Percentiles rank a stretch among this genome's conserved stretches.
Evolutionary conservation across 2,888 invertebrate genomes (phyloP).

Genomic region (Yponomeuta malinellus): DNA sequence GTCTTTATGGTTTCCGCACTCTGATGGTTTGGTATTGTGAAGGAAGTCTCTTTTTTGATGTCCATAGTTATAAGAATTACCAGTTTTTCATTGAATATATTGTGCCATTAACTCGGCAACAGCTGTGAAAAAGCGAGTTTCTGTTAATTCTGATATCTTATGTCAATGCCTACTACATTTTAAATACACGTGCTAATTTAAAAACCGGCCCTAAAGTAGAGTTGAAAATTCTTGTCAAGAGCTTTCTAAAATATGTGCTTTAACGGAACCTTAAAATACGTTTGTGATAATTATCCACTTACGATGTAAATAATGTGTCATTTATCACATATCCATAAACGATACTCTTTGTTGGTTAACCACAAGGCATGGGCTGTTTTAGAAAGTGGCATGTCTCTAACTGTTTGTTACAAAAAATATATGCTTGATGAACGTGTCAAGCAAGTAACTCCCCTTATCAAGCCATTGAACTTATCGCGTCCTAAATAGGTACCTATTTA

Average conservation of each 20-base stretch:
- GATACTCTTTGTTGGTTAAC: background rate
- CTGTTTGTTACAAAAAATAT: conserved; percentile 7
- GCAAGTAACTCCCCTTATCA: too few relatives aligned
- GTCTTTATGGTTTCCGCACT: background rate
- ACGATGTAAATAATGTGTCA: background rate
- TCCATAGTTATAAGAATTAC: background rate
- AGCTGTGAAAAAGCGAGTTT: background rate
- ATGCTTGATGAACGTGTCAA: too few relatives aligned
- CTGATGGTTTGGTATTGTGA: too few relatives aligned
- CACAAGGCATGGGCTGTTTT: conserved; percentile 4
- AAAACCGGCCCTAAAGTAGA: background rate
- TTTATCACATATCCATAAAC: conserved; percentile 4
- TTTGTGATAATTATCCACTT: background rate
- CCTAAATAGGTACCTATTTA: background rate
- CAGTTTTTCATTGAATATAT: background rate
- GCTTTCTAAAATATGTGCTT: background rate
- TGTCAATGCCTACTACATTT: background rate
- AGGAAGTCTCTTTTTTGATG: too few relatives aligned
- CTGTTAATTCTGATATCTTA: conserved; percentile 1
- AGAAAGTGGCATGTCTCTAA: conserved; percentile 4
- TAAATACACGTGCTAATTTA: background rate
- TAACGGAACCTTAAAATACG: background rate
- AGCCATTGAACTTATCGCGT: background rate
- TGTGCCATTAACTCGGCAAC: background rate
- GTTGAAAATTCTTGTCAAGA: background rate